Evolutionary conservation across 2,888 invertebrate species (phyloP), one percentile per base, ranked within the genome.

Genomic region (Nysson spinosus): DNA sequence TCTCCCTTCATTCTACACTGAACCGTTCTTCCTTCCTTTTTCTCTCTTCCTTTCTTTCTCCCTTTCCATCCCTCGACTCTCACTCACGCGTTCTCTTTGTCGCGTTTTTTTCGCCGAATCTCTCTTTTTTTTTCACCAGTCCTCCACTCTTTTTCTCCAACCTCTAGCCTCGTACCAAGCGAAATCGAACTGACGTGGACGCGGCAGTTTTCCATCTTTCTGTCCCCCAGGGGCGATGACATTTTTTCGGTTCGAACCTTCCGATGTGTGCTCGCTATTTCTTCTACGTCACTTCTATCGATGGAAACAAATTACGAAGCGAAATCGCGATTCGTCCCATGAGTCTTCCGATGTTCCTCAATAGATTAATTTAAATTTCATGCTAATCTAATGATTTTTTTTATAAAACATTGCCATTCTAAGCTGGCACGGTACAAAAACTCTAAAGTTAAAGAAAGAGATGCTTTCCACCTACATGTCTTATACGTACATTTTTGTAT

Each of bases 171-270:
- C 70, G 64, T 58, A 49, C 62, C 50, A 54, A 55, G 55, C 67
- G 71, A 69, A 76, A 76, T 76, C 76, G 74, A 76, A 77, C 77
- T 76, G 77, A 76, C 74, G 64, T 73, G 73, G 71, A 73, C 76
- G 73, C 76, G 68, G 58, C 76, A 76, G 75, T 75, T 75, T 75
- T 76, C 76, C 76, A 75, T 75, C 73, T 76, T 75, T 73, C 75
- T 58, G 65, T 74, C 60, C 47, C 72, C 68, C 65, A 61, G 52
- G 70, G 75, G 72, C 69, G 72, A 62, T 72, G 75, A 72, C 66
- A 75, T 75, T 75, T 75, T 72, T 66, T 62, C 66, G 63, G 55
- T 58, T 58, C 50, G 67, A 58, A 69, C 46, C 57, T 62, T 65
- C 37, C 32, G 65, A 51, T 52, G 50, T 52, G 22, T 35, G 63